Percentiles rank a stretch among this genome's conserved stretches.
Conservation (phyloP, 2,113 vertebrate species). For the Chloebia gouldiae region DNA sequence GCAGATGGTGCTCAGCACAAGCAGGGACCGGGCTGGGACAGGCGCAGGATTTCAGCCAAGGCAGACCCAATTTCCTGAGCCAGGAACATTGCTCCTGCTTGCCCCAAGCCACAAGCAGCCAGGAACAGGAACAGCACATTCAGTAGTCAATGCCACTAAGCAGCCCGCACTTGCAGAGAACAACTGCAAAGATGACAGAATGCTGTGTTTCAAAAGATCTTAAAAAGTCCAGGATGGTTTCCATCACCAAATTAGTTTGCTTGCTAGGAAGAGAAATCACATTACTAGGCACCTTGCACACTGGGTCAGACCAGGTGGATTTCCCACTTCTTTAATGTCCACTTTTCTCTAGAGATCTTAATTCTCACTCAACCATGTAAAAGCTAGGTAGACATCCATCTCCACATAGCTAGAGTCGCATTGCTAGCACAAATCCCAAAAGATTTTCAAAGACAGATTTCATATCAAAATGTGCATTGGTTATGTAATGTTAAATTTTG, state of each 20-base stretch:
- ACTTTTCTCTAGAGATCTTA: not conserved
- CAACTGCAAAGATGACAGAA: not conserved
- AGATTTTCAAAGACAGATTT: not conserved
- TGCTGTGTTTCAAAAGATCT: not conserved
- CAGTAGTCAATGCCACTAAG: not conserved
- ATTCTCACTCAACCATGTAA: not conserved
- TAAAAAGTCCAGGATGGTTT: not conserved
- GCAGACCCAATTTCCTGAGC: not conserved
- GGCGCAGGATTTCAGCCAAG: fast-evolving
- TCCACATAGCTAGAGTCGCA: not conserved
- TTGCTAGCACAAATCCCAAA: not conserved
- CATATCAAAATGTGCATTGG: not conserved
- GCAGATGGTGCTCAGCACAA: not conserved
- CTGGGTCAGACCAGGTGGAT: not conserved
- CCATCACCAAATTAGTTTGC: not conserved
- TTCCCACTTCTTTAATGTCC: not conserved
- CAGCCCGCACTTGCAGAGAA: not conserved
- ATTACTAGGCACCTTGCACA: not conserved
- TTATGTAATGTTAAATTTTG: not conserved
- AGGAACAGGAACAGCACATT: not conserved
- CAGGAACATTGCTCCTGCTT: not conserved
- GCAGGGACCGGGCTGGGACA: not conserved
- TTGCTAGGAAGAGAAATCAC: not conserved
- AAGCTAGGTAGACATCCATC: not conserved
- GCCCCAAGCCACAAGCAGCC: not conserved